Conservation (phyloP, 2,113 vertebrate genomes). For the Ochotona princeps region DNA sequence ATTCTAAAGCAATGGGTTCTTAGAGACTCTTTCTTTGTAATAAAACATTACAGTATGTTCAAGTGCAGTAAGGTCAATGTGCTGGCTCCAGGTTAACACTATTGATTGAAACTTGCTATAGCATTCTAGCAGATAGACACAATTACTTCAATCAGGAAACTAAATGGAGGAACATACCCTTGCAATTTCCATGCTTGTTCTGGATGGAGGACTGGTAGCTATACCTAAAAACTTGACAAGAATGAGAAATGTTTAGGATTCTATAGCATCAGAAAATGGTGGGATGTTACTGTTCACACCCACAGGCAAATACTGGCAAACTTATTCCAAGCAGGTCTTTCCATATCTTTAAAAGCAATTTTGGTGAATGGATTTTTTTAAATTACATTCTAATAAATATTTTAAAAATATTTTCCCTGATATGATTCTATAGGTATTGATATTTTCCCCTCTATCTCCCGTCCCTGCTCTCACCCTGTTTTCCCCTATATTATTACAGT, state of each 20-base stretch:
- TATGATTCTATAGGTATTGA: too few relatives aligned
- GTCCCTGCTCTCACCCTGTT: too few relatives aligned
- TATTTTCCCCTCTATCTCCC: too few relatives aligned
- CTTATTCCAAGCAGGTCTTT: background rate
- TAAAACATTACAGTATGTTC: conserved; percentile 64
- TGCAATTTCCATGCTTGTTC: background rate
- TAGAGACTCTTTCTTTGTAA: conserved; percentile 45
- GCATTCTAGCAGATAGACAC: conserved; percentile 52
- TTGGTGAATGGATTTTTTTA: background rate
- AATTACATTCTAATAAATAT: background rate
- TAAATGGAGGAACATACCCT: conserved; percentile 56
- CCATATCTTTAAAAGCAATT: background rate
- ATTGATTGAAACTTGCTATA: conserved; percentile 76
- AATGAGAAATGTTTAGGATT: background rate
- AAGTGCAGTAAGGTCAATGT: conserved; percentile 61
- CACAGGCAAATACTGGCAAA: background rate
- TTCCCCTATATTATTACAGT: too few relatives aligned
- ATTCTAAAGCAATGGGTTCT: conserved; percentile 63
- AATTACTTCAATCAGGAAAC: conserved; percentile 43
- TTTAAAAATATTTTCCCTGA: too few relatives aligned
- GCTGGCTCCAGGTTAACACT: conserved; percentile 69
- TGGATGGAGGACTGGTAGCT: background rate
- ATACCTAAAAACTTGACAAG: background rate
- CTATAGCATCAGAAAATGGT: background rate
- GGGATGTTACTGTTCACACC: background rate